phyloP scores from a whole-genome alignment of 2,797 vertebrate species.

The Avahi laniger region DNA sequence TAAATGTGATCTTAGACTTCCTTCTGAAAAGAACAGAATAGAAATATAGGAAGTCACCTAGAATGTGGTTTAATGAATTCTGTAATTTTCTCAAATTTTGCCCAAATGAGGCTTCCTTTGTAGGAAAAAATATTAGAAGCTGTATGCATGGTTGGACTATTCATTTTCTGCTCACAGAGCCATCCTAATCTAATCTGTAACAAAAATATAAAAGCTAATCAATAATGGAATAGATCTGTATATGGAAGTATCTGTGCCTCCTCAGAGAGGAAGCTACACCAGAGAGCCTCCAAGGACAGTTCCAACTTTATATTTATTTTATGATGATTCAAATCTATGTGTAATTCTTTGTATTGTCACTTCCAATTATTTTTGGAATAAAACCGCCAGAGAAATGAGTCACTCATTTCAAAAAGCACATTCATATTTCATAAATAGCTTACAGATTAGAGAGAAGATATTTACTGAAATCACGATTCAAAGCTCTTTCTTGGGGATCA shows the following conservation, averaged over 20 bases:
- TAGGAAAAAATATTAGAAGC: constrained; percentile 24
- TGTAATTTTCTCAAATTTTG: constrained; percentile 76
- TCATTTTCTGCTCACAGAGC: constrained; percentile 78
- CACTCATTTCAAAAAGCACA: constrained; percentile 76
- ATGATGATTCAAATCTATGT: constrained; percentile 80
- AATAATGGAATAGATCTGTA: constrained; percentile 84
- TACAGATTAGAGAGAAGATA: constrained; percentile 77
- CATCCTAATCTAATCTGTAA: constrained; percentile 84
- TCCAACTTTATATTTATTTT: constrained; percentile 86
- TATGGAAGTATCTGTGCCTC: constrained; percentile 77
- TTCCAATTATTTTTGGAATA: constrained; percentile 84
- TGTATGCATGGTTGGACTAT: constrained; percentile 75
- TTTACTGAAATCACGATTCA: constrained; percentile 77
- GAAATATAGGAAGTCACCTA: background rate
- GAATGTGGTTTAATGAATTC: constrained; percentile 55
- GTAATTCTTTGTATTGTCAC: constrained; percentile 83
- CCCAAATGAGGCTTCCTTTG: constrained; percentile 48
- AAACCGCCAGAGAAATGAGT: constrained; percentile 74
- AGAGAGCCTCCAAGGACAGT: constrained; percentile 79
- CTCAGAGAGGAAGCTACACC: constrained; percentile 76
- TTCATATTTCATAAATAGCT: constrained; percentile 85
- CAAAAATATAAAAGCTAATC: constrained; percentile 86
- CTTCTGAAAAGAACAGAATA: constrained; percentile 23
- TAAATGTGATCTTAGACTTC: constrained; percentile 12
- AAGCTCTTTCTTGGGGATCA: constrained; percentile 68